These are phyloP conservation scores for Girardinichthys multiradiatus DNA, from an alignment of 2,113 vertebrate species.

Conservation along the genomic window DNA sequence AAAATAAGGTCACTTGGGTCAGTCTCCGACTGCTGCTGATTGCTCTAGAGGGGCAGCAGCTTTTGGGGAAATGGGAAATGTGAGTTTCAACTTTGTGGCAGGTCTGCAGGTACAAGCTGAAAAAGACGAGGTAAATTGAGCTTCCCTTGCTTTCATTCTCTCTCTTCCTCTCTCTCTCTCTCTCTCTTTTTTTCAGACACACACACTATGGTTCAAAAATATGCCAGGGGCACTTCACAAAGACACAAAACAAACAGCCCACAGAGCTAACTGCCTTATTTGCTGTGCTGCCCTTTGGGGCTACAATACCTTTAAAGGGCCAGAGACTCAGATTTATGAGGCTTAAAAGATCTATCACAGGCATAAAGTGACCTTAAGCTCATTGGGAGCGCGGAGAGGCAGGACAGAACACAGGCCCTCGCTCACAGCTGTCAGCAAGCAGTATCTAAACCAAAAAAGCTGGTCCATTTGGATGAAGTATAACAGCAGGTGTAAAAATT, in stretches of 20 bases:
- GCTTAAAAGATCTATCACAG: constrained; percentile 7
- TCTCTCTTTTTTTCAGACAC: too few species aligned
- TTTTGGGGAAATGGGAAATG: constrained; percentile 35
- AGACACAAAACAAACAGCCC: constrained; percentile 40
- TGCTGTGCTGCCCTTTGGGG: constrained; percentile 1
- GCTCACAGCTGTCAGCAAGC: constrained; percentile 3
- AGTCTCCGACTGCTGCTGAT: constrained; percentile 6
- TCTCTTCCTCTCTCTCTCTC: too few species aligned
- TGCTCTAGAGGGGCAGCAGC: neutral
- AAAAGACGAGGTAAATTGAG: constrained; percentile 22
- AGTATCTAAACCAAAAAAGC: constrained; percentile 4
- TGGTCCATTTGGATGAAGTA: neutral
- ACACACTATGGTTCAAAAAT: constrained; percentile 10
- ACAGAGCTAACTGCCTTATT: constrained; percentile 45
- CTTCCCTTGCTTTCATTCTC: neutral
- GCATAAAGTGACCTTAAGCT: constrained; percentile 7
- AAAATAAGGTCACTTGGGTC: constrained; percentile 29
- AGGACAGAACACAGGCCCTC: constrained; percentile 3
- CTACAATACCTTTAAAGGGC: constrained; percentile 32
- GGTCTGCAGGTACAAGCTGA: constrained; percentile 10
- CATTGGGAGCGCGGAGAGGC: constrained; percentile 3
- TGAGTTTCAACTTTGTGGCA: constrained; percentile 32
- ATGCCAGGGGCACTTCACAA: constrained; percentile 34
- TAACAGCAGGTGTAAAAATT: constrained; percentile 1
- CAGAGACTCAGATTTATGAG: constrained; percentile 17